Base-by-base conservation (phyloP, 2,113 vertebrate genomes). In the Cervus canadensis region DNA sequence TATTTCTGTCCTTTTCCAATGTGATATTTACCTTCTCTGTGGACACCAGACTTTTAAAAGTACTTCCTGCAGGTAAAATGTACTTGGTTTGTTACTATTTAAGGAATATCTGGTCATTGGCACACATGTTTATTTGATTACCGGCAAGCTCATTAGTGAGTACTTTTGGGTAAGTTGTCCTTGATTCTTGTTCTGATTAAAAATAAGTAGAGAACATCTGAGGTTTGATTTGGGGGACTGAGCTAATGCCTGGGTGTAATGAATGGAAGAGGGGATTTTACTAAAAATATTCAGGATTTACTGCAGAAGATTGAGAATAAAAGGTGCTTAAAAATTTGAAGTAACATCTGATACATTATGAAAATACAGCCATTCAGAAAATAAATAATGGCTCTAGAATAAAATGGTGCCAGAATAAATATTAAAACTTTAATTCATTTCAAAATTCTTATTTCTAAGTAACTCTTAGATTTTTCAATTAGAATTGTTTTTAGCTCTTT, bases 391-490 rank as follows among this genome's bases (percentile, higher is more conserved):
- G 50, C 82, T 84, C 43, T 59, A 87, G 11, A 95, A 84, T 59
- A 79, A 86, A 91, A 45, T 62, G 6, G 15, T 79, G 57, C 25
- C 4, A 91, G 50, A 93, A 93, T 28, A 67, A 86, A n/a, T 60
- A 83, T 6, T 89, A 50, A 84, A 84, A 76, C 3, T 52, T 54
- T 2, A 86, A 43, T 89, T 97, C 7, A 83, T 76, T 93, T 43
- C n/a, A 71, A 56, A 76, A 67, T 97, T 96, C 13, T 94, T 89
- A 12, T 64, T 94, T 87, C 25, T 74, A 11, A 94, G 91, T 89
- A 26, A 93, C 26, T 52, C 6, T 79, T 50, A 48, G 52, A 88
- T 76, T 89, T 74, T 84, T 6, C 13, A 48, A 50, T 17, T 56
- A 71, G 6, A 86, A 88, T 4, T 62, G 19, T 56, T 67, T 74